Base-by-base conservation (phyloP, 1,140 invertebrate species). In the Polypedilum vanderplanki region DNA sequence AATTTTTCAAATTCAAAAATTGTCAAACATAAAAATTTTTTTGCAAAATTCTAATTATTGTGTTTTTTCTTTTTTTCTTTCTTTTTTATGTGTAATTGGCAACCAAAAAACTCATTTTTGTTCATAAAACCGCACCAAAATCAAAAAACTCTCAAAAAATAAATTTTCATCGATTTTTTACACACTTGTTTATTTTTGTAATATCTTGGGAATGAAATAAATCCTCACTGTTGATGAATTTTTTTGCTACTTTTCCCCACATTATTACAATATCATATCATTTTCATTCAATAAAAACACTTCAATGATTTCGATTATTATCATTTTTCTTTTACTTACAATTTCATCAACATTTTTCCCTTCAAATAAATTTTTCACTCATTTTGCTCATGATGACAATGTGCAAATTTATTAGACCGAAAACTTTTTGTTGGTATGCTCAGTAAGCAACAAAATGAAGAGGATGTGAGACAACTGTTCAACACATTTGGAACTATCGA, bases 341-440 rank as follows among this genome's bases (percentile, higher is more conserved):
- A 33, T 33, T n/a, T 33, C 24, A 33, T 33, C 24, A 33, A 33
- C 24, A 33, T 33, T 33, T 33, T 33, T 33, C 24, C 46, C 46
- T 15, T 57, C 46, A 57, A 57, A 46, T 12, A 46, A 46, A 46
- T 33, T 5, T 33, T 5, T 33, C 24, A 33, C 24, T 33, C 5
- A 33, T 33, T 33, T 33, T 33, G 24, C 24, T 33, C 24, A 33
- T 33, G 24, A 33, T 33, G 24, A 33, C 24, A 33, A 33, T 33
- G 24, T 33, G 10, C 10, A 67, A 67, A 70, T 3, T 70, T 20
- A 70, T 78, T 90, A 92, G 94, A 96, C 89, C 90, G 97, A 86
- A 99, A 99, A 90, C 91, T 99, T 87, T 99, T 99, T 88, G 95
- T 99, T 87, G 98, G 98, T 83, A 99, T 99, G 97, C 93, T 99